Base-by-base conservation (phyloP, 2,113 vertebrate genomes). In the Sceloporus undulatus region DNA sequence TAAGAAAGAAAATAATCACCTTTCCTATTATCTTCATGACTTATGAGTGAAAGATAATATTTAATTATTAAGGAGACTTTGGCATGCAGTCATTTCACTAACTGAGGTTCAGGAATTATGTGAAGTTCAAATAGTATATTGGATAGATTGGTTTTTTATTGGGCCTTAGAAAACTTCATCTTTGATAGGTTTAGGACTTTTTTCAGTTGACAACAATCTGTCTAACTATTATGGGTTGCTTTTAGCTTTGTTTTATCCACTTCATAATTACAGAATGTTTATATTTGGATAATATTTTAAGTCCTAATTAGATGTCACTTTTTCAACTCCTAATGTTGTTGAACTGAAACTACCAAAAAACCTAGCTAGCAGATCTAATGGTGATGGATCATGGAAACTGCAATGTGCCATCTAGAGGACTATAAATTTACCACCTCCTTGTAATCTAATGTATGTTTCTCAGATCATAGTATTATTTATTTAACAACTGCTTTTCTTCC, bases 1-100 rank as follows among this genome's bases (percentile, higher is more conserved):
- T n/a, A 91, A 82, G 48, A 65, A 84, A 56, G 82, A 84, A 75
- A 68, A 79, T 52, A 79, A 68, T 25, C 23, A 68, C 65, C n/a
- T 86, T 40, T 1, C 42, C 48, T 75, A 18, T 29, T 86, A 84
- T 87, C 38, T 21, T 82, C 25, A 23, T 73, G 68, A 71, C 0
- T 0, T 85, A 3, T 21, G 29, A 38, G 5, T 34, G 23, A 84
- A 16, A 62, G 87, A 25, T 74, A 66, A 87, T 54, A 48, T 23
- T 88, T 68, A 88, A 77, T 3, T 0, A 29, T 85, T 77, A 62
- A 82, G 0, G 18, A 80, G 25, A 85, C 19, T 77, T 42, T 65
- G 74, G 59, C 27, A 85, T 77, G 13, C 56, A n/a, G 14, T 59
- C 71, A 66, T 56, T 66, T 77, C 25, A 23, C 73, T 38, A 76